Evolutionary conservation across 2,888 invertebrate genomes (phyloP).

Genomic region (Limnephilus auricula): DNA sequence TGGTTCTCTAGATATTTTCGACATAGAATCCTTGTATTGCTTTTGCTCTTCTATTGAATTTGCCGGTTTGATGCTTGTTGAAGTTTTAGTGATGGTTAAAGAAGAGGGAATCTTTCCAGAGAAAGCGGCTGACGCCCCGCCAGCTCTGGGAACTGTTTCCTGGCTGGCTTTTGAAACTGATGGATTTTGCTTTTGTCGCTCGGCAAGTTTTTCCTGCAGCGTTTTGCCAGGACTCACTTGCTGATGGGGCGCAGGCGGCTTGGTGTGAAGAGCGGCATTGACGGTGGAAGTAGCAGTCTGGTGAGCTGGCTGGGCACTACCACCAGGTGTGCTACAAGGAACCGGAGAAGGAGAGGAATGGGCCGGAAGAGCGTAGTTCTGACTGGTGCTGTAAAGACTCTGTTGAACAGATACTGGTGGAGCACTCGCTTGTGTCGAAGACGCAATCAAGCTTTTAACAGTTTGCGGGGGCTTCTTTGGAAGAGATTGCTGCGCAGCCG

Average conservation of each 20-base stretch:
- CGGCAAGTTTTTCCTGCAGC: constrained; percentile 83
- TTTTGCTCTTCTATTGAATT: constrained; percentile 54
- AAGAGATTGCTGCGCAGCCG: constrained; percentile 51
- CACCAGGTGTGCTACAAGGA: constrained; percentile 30
- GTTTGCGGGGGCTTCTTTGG: constrained; percentile 45
- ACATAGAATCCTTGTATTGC: constrained; percentile 70
- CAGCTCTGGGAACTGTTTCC: constrained; percentile 68
- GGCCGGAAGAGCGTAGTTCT: constrained; percentile 44
- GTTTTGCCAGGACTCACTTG: constrained; percentile 81
- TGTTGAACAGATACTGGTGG: constrained; percentile 28
- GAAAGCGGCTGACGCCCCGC: constrained; percentile 73
- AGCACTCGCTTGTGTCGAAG: not conserved
- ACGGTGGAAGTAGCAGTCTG: constrained; percentile 70
- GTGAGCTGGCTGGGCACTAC: constrained; percentile 38
- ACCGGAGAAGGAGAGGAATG: constrained; percentile 47
- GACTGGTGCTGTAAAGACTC: constrained; percentile 41
- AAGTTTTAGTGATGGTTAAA: constrained; percentile 75
- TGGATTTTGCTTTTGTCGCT: constrained; percentile 77
- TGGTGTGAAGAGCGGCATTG: constrained; percentile 71
- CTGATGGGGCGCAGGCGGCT: constrained; percentile 73
- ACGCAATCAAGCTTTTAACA: constrained; percentile 7
- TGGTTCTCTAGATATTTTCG: constrained; percentile 46
- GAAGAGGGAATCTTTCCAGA: constrained; percentile 75
- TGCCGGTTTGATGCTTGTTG: constrained; percentile 67
- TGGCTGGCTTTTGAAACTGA: constrained; percentile 68